Evolutionary conservation across 2,113 vertebrate species (phyloP), one percentile per base, ranked within the genome.

Genomic region (Oreochromis tanganicae): DNA sequence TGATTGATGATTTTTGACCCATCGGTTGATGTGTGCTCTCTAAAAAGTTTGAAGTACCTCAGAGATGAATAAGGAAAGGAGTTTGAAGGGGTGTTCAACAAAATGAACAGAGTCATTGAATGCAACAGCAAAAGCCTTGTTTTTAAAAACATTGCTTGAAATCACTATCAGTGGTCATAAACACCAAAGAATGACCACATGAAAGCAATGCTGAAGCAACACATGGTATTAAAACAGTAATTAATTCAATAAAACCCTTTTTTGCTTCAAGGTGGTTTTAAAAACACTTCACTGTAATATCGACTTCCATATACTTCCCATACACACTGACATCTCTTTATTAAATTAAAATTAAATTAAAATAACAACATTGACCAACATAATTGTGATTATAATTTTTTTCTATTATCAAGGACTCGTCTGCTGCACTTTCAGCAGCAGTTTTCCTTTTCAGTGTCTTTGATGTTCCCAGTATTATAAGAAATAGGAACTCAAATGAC

Each of bases 31-130:
- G 63, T 68, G 19, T 68, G 34, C 63, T 41, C 34, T 68, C 63
- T 8, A 13, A 68, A 38, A 0, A 0, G 59, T 63, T 38, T 68
- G 34, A 68, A 68, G 34, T 68, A 0, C 10, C 36, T 13, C 34
- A 68, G 63, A 68, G 19, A 3, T 21, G 63, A 13, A 68, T 21
- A 1, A 13, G 19, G 34, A 1, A n/a, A 34, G 3, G 57, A 61
- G 16, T 61, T 34, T 61, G 29, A 19, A 63, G 59, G 34, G 59
- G 32, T 36, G 32, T 32, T 59, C 2, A 3, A 16, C 1, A 59
- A 59, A 29, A 59, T 29, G 56, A 14, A 1, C 56, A 59, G 56
- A 59, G 56, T 59, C 27, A 16, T 59, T 1, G 0, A 59, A 59
- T 9, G 56, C 27, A 59, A 59, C 56, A 10, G 11, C 29, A 38